These are phyloP conservation scores for Chrysodeixis includens DNA, from an alignment of 2,888 invertebrate species.

Conservation along the genomic window DNA sequence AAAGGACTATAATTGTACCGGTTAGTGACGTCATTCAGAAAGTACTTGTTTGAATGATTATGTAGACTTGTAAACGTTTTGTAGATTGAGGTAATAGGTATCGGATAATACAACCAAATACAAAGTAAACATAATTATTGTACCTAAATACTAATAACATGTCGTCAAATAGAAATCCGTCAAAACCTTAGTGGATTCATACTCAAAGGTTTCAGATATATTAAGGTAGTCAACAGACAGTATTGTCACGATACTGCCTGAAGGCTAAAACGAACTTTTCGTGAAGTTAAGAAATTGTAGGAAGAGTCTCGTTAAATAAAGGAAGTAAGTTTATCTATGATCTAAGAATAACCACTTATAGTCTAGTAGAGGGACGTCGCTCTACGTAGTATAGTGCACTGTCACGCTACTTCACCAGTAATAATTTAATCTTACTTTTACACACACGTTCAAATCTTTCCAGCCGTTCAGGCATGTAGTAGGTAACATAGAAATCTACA, in stretches of 20 bases:
- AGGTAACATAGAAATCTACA: too few relatives aligned
- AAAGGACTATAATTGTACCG: not conserved
- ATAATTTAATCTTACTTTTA: too few relatives aligned
- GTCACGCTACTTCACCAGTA: too few relatives aligned
- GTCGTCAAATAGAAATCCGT: too few relatives aligned
- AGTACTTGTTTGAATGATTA: not conserved
- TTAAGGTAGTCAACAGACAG: slow-evolving; percentile 17
- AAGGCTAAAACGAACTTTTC: slow-evolving; percentile 19
- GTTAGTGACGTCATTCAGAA: not conserved
- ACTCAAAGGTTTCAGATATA: slow-evolving; percentile 12
- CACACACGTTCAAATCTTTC: too few relatives aligned
- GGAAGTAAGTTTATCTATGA: not conserved
- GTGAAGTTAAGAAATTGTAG: slow-evolving; percentile 10
- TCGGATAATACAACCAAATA: too few relatives aligned
- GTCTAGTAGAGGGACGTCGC: too few relatives aligned
- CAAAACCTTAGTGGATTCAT: not conserved
- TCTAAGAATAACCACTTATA: too few relatives aligned
- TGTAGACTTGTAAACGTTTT: not conserved
- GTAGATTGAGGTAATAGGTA: not conserved
- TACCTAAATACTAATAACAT: too few relatives aligned
- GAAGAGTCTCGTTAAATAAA: not conserved
- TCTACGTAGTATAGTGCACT: too few relatives aligned
- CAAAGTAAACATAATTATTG: too few relatives aligned
- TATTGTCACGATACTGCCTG: slow-evolving; percentile 21
- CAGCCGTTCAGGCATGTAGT: too few relatives aligned